These are phyloP conservation scores for Albula goreensis DNA, from an alignment of 2,113 vertebrate genomes.

Conservation along the genomic window DNA sequence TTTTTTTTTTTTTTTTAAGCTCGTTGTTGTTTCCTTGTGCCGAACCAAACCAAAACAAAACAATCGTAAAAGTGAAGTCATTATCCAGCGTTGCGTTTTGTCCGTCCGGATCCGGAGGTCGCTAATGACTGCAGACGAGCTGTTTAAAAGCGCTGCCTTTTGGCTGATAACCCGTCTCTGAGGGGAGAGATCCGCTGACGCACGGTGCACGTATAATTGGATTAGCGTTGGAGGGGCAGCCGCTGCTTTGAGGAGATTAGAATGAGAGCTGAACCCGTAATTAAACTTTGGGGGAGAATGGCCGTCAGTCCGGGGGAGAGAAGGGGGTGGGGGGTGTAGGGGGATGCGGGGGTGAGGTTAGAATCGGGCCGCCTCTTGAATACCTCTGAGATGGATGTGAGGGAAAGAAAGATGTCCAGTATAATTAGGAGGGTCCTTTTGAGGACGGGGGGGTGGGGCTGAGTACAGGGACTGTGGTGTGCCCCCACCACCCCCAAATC, in stretches of 20 bases:
- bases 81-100: too few relatives aligned
- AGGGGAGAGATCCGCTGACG: slow-evolving; percentile 72
- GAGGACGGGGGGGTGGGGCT: slow-evolving; percentile 38
- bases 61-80: too few relatives aligned
- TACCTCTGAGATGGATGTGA: slow-evolving; percentile 47
- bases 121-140: slow-evolving; percentile 47
- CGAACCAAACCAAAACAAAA: too few relatives aligned
- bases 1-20: too few relatives aligned
- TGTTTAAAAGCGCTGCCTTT: slow-evolving; percentile 59
- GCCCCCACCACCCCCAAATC: background rate
- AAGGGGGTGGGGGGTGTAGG: slow-evolving; percentile 60
- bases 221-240: slow-evolving; percentile 85
- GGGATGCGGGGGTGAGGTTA: background rate
- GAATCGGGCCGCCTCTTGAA: slow-evolving; percentile 49
- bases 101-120: too few relatives aligned
- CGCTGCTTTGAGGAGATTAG: slow-evolving; percentile 95
- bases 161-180: slow-evolving; percentile 82
- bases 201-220: slow-evolving; percentile 95
- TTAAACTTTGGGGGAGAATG: slow-evolving; percentile 86
- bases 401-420: slow-evolving; percentile 55
- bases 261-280: slow-evolving; percentile 91
- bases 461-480: slow-evolving; percentile 8
- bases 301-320: slow-evolving; percentile 53
- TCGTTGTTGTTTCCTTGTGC: too few relatives aligned
- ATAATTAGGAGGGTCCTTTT: slow-evolving; percentile 51